Conservation (phyloP, 2,113 vertebrate genomes). For the Cygnus buccinator region DNA sequence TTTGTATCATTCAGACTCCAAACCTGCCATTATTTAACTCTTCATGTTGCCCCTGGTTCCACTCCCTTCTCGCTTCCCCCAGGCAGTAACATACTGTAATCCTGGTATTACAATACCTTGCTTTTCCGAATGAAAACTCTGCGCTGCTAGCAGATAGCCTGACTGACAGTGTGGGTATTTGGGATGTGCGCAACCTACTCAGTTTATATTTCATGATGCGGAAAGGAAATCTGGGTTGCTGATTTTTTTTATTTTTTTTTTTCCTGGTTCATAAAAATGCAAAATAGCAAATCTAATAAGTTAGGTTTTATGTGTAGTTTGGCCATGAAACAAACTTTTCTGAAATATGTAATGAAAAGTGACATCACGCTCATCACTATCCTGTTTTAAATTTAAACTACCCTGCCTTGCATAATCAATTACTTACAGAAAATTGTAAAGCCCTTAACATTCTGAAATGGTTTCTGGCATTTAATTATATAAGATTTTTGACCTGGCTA, state of each 20-base stretch:
- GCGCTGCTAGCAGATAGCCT: neutral
- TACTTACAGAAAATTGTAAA: constrained; percentile 75
- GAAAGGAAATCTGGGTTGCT: constrained; percentile 55
- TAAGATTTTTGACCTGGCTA: constrained; percentile 85
- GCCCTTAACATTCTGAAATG: constrained; percentile 74
- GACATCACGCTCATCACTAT: constrained; percentile 67
- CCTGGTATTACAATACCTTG: neutral
- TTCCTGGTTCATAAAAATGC: constrained; percentile 69
- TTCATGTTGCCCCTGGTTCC: neutral
- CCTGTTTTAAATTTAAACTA: constrained; percentile 73
- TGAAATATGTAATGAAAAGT: constrained; percentile 71
- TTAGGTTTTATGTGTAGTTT: constrained; percentile 67
- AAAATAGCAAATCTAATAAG: constrained; percentile 73
- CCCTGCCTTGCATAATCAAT: constrained; percentile 75
- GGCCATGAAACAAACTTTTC: constrained; percentile 75
- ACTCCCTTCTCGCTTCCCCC: neutral
- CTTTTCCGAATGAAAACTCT: constrained; percentile 21
- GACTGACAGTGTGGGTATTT: neutral
- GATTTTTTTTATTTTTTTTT: neutral
- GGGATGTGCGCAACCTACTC: constrained; percentile 39
- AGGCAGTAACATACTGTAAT: neutral
- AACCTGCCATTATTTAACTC: neutral
- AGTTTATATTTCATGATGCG: constrained; percentile 43
- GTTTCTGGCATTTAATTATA: constrained; percentile 82
- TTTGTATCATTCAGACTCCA: neutral